Conservation (phyloP, 2,797 vertebrate species). For the Xiphorhynchus erythropygius region DNA sequence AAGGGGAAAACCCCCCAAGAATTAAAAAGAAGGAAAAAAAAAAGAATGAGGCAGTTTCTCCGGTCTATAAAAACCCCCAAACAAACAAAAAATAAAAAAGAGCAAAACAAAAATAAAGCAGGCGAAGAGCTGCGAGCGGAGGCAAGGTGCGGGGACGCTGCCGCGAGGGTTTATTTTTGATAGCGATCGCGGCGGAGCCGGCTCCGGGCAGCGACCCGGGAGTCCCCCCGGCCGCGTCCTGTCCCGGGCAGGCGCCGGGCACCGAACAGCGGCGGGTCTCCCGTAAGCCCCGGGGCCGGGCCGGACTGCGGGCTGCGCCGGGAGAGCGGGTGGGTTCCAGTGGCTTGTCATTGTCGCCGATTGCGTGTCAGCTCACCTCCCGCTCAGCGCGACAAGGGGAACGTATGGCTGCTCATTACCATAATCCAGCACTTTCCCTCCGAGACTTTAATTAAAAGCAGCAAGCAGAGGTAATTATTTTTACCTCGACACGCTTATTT, state of each 20-base stretch:
- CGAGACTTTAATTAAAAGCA: slow-evolving; percentile 96
- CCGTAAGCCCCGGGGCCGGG: not conserved
- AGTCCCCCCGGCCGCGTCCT: not conserved
- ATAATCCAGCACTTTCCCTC: slow-evolving; percentile 94
- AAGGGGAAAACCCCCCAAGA: not conserved
- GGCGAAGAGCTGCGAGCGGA: not conserved
- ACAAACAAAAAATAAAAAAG: not conserved
- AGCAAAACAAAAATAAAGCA: not conserved
- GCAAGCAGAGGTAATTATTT: slow-evolving; percentile 89
- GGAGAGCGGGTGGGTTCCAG: slow-evolving; percentile 81
- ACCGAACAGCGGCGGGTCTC: not conserved
- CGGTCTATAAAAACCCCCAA: not conserved
- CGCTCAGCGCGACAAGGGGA: slow-evolving; percentile 82
- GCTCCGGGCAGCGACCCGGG: not conserved
- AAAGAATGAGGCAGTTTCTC: not conserved
- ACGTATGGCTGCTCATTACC: slow-evolving; percentile 90
- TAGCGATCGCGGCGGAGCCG: not conserved
- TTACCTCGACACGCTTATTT: slow-evolving; percentile 79
- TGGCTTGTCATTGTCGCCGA: slow-evolving; percentile 84
- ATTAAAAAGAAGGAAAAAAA: too few species aligned
- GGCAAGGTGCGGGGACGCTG: not conserved
- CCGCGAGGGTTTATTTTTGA: not conserved
- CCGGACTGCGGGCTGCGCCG: slow-evolving; percentile 44
- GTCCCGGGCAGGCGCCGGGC: not conserved
- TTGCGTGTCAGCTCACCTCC: slow-evolving; percentile 84